Base-by-base conservation (phyloP, 1,140 invertebrate species). In the Thalassaphorura encarpata region DNA sequence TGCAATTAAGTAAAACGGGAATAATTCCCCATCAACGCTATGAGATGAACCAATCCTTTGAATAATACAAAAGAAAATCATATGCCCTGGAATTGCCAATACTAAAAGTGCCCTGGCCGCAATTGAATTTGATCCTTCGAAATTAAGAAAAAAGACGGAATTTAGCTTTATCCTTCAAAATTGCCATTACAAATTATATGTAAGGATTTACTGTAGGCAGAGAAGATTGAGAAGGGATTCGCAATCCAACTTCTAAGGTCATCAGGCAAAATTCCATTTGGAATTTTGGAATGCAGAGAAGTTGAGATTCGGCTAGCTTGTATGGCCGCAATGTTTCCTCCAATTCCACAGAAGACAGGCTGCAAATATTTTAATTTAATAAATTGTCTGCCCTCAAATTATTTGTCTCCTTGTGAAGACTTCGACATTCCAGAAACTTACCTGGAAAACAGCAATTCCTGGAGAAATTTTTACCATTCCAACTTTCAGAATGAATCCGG, bases 301-400 rank as follows among this genome's bases (percentile, higher is more conserved):
- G 94, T 97, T 16, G 93, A 93, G 63, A 97, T 73, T 57, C 81
- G 72, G 62, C 77, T 79, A 1, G 82, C 81, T 66, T 83, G 81
- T n/a, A 98, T 89, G 26, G 83, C 95, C 1, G 94, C 94, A 64
- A 98, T 75, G 74, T 98, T 98, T 6, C 94, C 94, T 36, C 94
- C 94, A 62, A 97, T 94, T 16, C 94, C 89, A 64, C 78, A 93
- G 41, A 94, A 88, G 21, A 94, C 91, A 0, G 89, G 89, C 70
- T 91, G n/a, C n/a, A n/a, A n/a, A n/a, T n/a, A n/a, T n/a, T n/a
- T n/a, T n/a, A n/a, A n/a, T n/a, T n/a, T n/a, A n/a, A n/a, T n/a
- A n/a, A n/a, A n/a, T n/a, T n/a, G n/a, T n/a, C n/a, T n/a, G n/a
- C n/a, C n/a, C n/a, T n/a, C n/a, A n/a, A n/a, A n/a, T n/a, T n/a